Percentiles rank a stretch among this genome's conserved stretches.
phyloP scores from a whole-genome alignment of 2,113 vertebrate genomes.

The Sclerurus mexicanus region DNA sequence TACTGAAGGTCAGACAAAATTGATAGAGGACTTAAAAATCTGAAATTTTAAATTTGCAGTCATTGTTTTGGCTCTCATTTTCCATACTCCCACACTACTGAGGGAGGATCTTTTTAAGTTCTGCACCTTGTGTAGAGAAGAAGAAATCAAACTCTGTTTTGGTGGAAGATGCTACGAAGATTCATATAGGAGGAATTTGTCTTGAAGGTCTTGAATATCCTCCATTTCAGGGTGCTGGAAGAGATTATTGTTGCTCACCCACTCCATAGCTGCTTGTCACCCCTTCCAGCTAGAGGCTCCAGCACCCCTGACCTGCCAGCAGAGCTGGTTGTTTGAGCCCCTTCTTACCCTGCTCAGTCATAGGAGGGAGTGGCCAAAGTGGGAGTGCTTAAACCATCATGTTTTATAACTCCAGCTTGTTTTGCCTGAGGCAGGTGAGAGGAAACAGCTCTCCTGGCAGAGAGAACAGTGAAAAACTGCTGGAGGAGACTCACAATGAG shows the following conservation, averaged over 20 bases:
- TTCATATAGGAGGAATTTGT: neutral
- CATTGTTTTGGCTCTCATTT: neutral
- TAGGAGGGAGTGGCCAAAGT: neutral
- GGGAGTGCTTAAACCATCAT: neutral
- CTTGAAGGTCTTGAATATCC: neutral
- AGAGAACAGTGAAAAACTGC: neutral
- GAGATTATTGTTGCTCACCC: neutral
- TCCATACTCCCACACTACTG: neutral
- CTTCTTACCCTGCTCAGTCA: neutral
- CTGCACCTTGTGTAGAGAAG: neutral
- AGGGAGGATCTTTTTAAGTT: neutral
- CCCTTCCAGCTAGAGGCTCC: neutral
- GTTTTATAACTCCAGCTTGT: neutral
- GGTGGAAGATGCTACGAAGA: neutral
- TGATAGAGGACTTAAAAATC: neutral
- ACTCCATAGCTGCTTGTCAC: neutral
- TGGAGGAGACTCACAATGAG: neutral
- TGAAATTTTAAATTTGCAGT: neutral
- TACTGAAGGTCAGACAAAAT: neutral
- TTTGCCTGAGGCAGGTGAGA: neutral
- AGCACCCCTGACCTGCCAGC: neutral
- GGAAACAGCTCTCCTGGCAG: neutral
- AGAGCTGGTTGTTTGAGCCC: neutral
- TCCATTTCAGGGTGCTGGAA: neutral
- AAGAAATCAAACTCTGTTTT: neutral